Percentiles rank a stretch among this genome's conserved stretches.
These are phyloP conservation scores for Onthophagus sagittarius DNA, from an alignment of 2,888 invertebrate species.

Conservation along the genomic window DNA sequence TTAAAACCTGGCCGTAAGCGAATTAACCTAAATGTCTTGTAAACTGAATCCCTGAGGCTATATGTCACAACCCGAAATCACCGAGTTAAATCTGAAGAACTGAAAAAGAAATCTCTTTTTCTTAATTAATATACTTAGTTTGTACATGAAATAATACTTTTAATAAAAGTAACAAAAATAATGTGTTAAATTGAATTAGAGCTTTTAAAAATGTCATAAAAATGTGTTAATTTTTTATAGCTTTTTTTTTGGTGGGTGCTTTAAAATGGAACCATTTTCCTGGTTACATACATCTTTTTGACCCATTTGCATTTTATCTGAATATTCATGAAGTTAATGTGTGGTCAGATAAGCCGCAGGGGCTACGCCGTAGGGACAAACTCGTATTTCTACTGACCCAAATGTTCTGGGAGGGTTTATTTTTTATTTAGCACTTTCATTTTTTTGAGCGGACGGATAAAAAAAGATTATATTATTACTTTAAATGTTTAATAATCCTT, in stretches of 20 bases:
- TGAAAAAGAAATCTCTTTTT: no score
- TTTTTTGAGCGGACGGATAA: not conserved
- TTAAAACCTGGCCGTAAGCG: no score
- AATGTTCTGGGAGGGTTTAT: not conserved
- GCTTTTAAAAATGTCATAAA: not conserved
- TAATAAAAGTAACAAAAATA: no score
- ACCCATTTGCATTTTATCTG: constrained; percentile 32
- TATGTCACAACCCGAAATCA: no score
- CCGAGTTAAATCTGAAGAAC: no score
- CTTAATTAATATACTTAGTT: no score
- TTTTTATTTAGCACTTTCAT: not conserved
- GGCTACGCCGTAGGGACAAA: not conserved
- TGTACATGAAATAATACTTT: no score
- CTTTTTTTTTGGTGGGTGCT: not conserved
- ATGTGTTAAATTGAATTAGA: no score
- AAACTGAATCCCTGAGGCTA: no score
- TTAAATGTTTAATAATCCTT: no score
- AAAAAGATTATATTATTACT: not conserved
- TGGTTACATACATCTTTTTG: constrained; percentile 29
- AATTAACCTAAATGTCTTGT: no score
- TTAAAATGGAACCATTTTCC: constrained; percentile 24
- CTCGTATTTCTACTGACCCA: not conserved
- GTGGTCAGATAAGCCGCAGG: constrained; percentile 21
- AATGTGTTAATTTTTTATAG: not conserved
- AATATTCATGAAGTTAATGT: constrained; percentile 33